Base-by-base conservation (phyloP, 2,888 invertebrate species). In the Ceriagrion tenellum region DNA sequence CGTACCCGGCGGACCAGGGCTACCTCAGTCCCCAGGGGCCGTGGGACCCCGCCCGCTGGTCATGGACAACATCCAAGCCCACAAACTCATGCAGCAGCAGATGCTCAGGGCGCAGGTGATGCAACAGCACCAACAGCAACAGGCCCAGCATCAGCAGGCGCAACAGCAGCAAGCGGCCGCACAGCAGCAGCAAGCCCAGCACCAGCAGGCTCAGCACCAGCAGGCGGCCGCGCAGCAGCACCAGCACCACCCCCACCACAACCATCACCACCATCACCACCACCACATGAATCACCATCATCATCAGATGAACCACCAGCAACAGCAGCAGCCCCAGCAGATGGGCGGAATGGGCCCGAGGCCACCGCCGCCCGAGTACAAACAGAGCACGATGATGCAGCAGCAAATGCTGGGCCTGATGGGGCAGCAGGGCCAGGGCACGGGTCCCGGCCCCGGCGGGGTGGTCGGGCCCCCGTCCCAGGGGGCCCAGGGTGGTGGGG, bases 321-420 rank as follows among this genome's bases (percentile, higher is more conserved):
- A 97, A 96, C 97, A 96, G 89, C 96, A 96, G 88, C 96, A 96
- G 91, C 96, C 96, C 47, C 96, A 96, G 47, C 96, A 96, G 95
- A 96, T 96, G 93, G 95, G 69, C 10, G 95, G 95, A 3, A 90
- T 95, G 95, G 63, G 88, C 3, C 95, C 95, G 2, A 97, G 98
- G 95, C 98, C 98, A 56, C 99, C 99, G 47, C 99, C 99, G 88
- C 99, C 99, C 3, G 99, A 99, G 97, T 99, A 99, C 97, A 99
- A 98, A 95, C 95, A 91, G 91, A 97, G 98, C 98, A 16, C 96
- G 96, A 96, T 97, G 97, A 88, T 91, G 96, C 98, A 97, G 97
- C 97, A 95, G 95, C 95, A 96, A 26, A 95, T 96, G 95, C 95
- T 95, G 88, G 95, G 95, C 23, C 74, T 96, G 13, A 95, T 95